Evolutionary conservation across 1,140 invertebrate genomes (phyloP).

Genomic region (Asbolus verrucosus): DNA sequence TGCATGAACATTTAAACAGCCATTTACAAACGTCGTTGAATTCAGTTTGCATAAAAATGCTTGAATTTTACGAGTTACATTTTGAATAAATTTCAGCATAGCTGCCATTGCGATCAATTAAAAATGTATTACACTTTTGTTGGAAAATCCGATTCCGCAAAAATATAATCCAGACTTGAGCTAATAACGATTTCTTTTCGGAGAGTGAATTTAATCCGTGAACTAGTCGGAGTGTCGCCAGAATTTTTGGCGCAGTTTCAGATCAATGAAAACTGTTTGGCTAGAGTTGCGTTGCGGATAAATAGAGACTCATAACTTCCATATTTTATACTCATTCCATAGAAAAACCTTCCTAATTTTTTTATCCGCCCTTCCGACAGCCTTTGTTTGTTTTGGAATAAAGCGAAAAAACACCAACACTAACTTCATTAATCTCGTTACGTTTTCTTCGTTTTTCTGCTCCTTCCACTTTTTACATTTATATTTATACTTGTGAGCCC

Average conservation of each 20-base stretch:
- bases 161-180: too few species aligned
- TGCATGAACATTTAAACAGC: slow-evolving; percentile 19
- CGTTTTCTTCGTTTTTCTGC: slow-evolving; percentile 15
- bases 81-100: slow-evolving; percentile 7
- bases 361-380: too few species aligned
- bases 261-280: slow-evolving; percentile 25
- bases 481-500: slow-evolving; percentile 24
- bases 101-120: too few species aligned
- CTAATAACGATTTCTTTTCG: background rate
- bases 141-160: too few species aligned
- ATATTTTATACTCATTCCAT: slow-evolving; percentile 9
- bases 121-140: background rate
- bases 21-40: slow-evolving; percentile 20
- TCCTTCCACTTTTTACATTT: slow-evolving; percentile 10
- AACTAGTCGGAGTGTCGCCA: slow-evolving; percentile 31
- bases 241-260: slow-evolving; percentile 34
- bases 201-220: background rate
- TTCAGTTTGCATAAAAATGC: slow-evolving; percentile 23
- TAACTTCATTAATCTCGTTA: slow-evolving; percentile 34
- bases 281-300: slow-evolving; percentile 14
- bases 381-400: too few species aligned
- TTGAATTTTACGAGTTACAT: slow-evolving; percentile 14
- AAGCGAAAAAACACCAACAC: slow-evolving; percentile 12
- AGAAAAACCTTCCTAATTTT: background rate
- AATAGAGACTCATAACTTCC: slow-evolving; percentile 12